Evolutionary conservation across 2,113 vertebrate species (phyloP), one percentile per base, ranked within the genome.

Genomic region (Cairina moschata): DNA sequence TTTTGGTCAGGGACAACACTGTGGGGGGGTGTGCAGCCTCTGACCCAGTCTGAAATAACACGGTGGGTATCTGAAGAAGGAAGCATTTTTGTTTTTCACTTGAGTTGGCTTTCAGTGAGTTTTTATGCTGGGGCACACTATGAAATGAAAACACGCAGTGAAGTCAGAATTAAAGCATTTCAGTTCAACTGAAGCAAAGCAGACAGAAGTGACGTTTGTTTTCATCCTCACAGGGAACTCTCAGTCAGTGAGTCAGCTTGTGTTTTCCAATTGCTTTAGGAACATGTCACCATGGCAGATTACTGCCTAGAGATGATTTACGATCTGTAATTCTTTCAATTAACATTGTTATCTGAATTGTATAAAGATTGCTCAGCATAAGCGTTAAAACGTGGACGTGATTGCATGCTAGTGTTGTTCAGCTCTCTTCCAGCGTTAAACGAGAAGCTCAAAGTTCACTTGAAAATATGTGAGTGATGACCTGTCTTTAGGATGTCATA

Each of bases 391-490:
- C 0, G 0, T 38, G 50, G 34, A 12, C n/a, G 22, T 48, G 65
- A 4, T 55, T 58, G 50, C 17, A 13, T 4, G 5, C 34, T 44
- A 1, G 11, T 18, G 31, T 2, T 80, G 62, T 50, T 87, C 65
- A 63, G 15, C 52, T 59, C n/a, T 52, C 62, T 56, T 66, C n/a
- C 80, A 94, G 16, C 38, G 17, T 31, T 74, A 42, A 91, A 46
- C 28, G 59, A 34, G 12, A 13, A 80, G 68, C 56, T 94, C 88
- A 78, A 91, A 96, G 85, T 92, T 89, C 81, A 54, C 52, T 65
- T 54, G 59, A 63, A 42, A 63, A 86, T 75, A 85, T 3, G 28
- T 31, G 66, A 71, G 22, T 32, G 3, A 38, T 50, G 20, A 52
- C 38, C 50, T 36, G 5, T 50, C 40, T 38, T 69, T 40, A 32